Evolutionary conservation across 2,113 vertebrate genomes (phyloP), one percentile per base, ranked within the genome.

Genomic region (Osmerus eperlanus): DNA sequence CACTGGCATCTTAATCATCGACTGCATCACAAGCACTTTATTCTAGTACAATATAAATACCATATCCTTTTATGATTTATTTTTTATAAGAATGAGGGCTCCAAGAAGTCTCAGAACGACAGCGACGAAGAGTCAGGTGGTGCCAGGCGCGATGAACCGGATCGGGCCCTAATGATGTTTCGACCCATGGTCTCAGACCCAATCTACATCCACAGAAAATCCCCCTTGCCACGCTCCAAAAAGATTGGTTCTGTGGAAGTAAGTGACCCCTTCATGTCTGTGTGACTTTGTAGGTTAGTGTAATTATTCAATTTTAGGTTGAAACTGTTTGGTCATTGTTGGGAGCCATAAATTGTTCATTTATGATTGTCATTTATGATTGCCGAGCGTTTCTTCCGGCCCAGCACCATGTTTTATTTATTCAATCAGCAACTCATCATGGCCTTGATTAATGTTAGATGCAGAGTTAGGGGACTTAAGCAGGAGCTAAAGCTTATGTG

Each of bases 161-260:
- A 96, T 84, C 89, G 94, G 72, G 91, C 93, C 55, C 83, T 93
- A 18, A 77, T 95, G 83, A 82, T 94, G 86, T 95, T 95, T 85
- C 93, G 95, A 55, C 94, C 94, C 60, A 83, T 96, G 92, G 94
- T 96, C 9, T 96, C 95, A 32, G 94, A 96, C 71, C 94, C 94
- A 60, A 95, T 96, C 92, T 93, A 95, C 79, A 96, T 96, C 86
- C 94, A 95, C 87, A 92, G 94, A 73, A 96, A 96, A 65, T 95
- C 94, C 55, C 92, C 94, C 9, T 91, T 95, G 73, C 93, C 93
- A 12, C 90, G 94, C 72, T 92, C 94, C 73, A 93, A 93, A 87
- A 96, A 94, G 85, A 92, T 95, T 60, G 88, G 92, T 83, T 91
- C 94, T 72, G 92, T 89, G 73, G 95, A 96, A 92, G 94, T 96